phyloP scores from a whole-genome alignment of 2,888 invertebrate species.

The Helobdella robusta region DNA sequence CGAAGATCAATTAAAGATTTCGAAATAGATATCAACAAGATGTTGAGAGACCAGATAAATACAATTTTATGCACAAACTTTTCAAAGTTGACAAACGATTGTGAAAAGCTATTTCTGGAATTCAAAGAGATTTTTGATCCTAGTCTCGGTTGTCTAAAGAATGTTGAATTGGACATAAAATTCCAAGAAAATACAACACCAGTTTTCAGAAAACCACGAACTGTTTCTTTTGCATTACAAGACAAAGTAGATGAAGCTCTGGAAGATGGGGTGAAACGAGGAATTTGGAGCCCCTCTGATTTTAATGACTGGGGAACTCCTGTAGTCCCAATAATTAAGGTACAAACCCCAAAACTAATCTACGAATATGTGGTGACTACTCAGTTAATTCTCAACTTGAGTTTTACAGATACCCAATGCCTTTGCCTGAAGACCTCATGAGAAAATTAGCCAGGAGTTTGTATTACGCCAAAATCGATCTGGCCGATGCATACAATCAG shows the following conservation, averaged over 20 bases:
- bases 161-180: neutral
- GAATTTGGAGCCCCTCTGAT: neutral
- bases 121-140: conserved; percentile 4
- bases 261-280: conserved; percentile 1
- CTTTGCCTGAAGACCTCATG: conserved; percentile 6
- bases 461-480: neutral
- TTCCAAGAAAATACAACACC: neutral
- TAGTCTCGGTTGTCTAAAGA: neutral
- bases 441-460: neutral
- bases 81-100: neutral
- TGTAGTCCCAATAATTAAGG: neutral
- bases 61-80: too few relatives aligned
- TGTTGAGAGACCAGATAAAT: too few relatives aligned
- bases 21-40: too few relatives aligned
- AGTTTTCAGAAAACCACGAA: conserved; percentile 8
- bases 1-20: too few relatives aligned
- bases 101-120: neutral
- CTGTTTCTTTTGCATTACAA: neutral
- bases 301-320: conserved; percentile 3
- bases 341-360: neutral
- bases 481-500: conserved; percentile 8
- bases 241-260: neutral
- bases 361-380: neutral
- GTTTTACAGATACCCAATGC: conserved; percentile 8
- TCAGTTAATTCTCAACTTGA: conserved; percentile 3